phyloP scores from a whole-genome alignment of 2,888 invertebrate genomes.

The Drosophila neoperkinsi region DNA sequence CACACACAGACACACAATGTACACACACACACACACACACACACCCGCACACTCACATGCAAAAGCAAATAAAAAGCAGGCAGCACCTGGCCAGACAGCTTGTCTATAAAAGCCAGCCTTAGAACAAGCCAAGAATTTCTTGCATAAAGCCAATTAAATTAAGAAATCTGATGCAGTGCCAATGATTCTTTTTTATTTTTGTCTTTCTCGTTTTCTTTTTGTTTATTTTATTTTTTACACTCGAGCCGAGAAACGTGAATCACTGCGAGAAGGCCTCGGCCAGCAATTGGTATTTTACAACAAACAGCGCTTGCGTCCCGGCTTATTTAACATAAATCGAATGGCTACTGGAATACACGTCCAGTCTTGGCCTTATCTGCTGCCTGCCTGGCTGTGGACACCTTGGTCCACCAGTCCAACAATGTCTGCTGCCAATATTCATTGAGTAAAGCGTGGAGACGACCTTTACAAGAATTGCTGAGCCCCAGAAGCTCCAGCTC shows the following conservation, averaged over 20 bases:
- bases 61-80: not conserved
- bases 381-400: constrained; percentile 7
- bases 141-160: constrained; percentile 81
- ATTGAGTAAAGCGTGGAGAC: constrained; percentile 75
- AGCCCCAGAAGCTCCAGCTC: constrained; percentile 6
- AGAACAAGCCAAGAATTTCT: constrained; percentile 62
- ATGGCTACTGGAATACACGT: constrained; percentile 82
- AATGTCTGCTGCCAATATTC: constrained; percentile 51
- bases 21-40: constrained; percentile 8
- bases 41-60: not conserved
- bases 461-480: constrained; percentile 69
- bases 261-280: constrained; percentile 29
- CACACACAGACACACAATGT: not conserved
- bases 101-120: constrained; percentile 67
- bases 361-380: constrained; percentile 43
- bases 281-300: constrained; percentile 81
- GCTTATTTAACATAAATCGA: constrained; percentile 83
- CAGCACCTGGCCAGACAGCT: constrained; percentile 73
- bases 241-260: constrained; percentile 55
- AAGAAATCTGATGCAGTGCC: constrained; percentile 80
- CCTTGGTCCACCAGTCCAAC: constrained; percentile 3
- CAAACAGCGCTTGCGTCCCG: constrained; percentile 70
- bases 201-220: not conserved
- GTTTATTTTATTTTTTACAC: not conserved
- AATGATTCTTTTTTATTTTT: constrained; percentile 51